phyloP scores from a whole-genome alignment of 2,113 vertebrate genomes.

The Orcinus orca region DNA sequence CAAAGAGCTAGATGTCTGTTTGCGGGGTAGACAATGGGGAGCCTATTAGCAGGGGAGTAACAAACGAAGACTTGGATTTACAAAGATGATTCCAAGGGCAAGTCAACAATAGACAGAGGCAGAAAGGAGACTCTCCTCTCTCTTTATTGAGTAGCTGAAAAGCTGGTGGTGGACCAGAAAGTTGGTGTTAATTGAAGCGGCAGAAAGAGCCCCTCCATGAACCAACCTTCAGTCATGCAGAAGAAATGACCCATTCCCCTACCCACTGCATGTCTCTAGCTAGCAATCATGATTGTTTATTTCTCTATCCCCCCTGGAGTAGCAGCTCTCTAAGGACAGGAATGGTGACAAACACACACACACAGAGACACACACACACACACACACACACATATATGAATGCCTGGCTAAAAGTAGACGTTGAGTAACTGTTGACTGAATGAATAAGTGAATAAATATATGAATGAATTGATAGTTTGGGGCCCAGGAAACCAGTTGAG shows the following conservation, averaged over 20 bases:
- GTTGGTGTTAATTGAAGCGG: background rate
- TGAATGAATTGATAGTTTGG: background rate
- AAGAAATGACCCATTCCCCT: background rate
- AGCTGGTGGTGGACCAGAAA: background rate
- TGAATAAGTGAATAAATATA: background rate
- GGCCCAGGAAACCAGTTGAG: background rate
- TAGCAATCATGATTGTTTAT: background rate
- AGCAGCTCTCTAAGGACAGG: background rate
- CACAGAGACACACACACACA: background rate
- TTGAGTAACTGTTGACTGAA: background rate
- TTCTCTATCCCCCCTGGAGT: background rate
- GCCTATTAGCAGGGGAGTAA: background rate
- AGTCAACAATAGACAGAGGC: background rate
- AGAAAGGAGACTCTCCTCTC: background rate
- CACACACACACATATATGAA: background rate
- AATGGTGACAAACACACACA: background rate
- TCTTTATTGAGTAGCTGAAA: background rate
- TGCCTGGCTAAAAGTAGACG: background rate
- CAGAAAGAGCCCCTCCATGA: background rate
- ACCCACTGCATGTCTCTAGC: background rate
- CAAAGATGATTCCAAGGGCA: slow-evolving; percentile 27
- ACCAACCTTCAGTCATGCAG: background rate
- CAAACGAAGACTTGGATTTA: slow-evolving; percentile 11
- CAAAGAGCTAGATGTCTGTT: background rate
- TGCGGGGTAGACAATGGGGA: background rate